Percentiles rank a stretch among this genome's conserved stretches.
Conservation (phyloP, 2,888 invertebrate genomes). For the Nectonema munidae region DNA sequence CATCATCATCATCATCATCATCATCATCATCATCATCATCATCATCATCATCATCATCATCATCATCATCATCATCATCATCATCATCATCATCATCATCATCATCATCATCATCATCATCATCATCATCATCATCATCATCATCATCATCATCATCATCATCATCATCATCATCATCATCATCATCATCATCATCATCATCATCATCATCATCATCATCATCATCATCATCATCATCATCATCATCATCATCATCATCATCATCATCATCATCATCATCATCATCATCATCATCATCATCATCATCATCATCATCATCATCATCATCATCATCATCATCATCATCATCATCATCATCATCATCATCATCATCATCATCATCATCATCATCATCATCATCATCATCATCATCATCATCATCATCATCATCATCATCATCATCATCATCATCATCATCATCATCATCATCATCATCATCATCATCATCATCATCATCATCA, state of each 20-base stretch:
- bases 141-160: background rate
- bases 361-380: slow-evolving; percentile 9
- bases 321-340: slow-evolving; percentile 9
- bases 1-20: background rate
- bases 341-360: slow-evolving; percentile 8
- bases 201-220: background rate
- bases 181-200: background rate
- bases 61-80: background rate
- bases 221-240: background rate
- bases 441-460: slow-evolving; percentile 1
- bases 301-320: slow-evolving; percentile 1
- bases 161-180: background rate
- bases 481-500: slow-evolving; percentile 1
- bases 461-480: slow-evolving; percentile 2
- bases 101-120: background rate
- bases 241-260: background rate
- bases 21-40: slow-evolving; percentile 1
- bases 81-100: background rate
- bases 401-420: slow-evolving; percentile 6
- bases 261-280: background rate
- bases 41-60: slow-evolving; percentile 1
- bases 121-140: background rate
- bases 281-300: background rate
- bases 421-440: background rate
- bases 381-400: slow-evolving; percentile 16